A percentile compares a stretch with the other conserved stretches of the same genome.
Evolutionary conservation across 1,140 invertebrate species (phyloP).

Genomic region (Orchesella cincta): DNA sequence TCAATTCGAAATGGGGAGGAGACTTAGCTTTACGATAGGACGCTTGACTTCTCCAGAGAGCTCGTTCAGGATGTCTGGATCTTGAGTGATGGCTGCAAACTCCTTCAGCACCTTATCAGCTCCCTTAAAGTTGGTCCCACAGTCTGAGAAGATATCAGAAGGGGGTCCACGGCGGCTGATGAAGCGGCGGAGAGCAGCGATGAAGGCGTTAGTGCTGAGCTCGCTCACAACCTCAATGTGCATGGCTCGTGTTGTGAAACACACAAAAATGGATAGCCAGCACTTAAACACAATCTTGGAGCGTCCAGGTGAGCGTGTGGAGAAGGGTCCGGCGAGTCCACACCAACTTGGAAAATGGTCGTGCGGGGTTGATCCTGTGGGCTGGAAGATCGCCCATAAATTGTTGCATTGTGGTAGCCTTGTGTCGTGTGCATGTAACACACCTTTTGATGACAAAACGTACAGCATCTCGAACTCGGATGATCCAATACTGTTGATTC

Average conservation of each 20-base stretch:
- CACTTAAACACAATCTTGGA: slow-evolving; percentile 34
- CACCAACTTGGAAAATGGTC: slow-evolving; percentile 51
- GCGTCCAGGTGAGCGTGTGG: not conserved
- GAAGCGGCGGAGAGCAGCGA: not conserved
- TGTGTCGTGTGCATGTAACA: not conserved
- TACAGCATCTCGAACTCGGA: not conserved
- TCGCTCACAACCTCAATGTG: not conserved
- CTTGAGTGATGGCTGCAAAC: too few species aligned
- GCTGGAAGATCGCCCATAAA: slow-evolving; percentile 53
- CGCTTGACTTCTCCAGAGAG: too few species aligned
- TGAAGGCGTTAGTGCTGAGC: not conserved
- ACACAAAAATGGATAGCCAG: slow-evolving; percentile 37
- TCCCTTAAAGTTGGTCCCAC: slow-evolving; percentile 21
- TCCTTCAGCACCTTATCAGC: slow-evolving; percentile 23
- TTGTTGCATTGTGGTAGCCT: slow-evolving; percentile 31
- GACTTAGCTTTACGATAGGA: too few species aligned
- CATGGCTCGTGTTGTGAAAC: slow-evolving; percentile 20
- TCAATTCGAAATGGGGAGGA: too few species aligned
- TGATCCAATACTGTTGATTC: not conserved
- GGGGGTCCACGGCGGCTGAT: not conserved
- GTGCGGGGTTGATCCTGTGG: slow-evolving; percentile 45
- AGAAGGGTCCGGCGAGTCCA: slow-evolving; percentile 54
- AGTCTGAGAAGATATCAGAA: slow-evolving; percentile 40
- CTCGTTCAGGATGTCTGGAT: too few species aligned
- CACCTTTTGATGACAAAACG: not conserved